Conservation (phyloP, 1,140 invertebrate species). For the Pseudachorutes palmiensis region DNA sequence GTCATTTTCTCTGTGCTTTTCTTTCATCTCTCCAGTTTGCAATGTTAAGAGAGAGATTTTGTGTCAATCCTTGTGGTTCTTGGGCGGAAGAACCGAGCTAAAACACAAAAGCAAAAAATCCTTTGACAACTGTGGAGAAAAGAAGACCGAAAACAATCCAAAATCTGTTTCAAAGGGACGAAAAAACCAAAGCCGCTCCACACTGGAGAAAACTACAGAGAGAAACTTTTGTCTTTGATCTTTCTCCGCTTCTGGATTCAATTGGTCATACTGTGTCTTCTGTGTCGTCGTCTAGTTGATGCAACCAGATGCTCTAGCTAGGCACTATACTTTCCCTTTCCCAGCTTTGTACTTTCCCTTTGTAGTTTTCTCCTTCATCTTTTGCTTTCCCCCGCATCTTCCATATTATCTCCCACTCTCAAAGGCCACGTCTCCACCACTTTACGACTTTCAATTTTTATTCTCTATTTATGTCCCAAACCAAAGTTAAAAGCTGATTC, state of each 20-base stretch:
- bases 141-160: constrained; percentile 7
- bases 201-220: constrained; percentile 9
- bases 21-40: no score
- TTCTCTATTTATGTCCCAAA: no score
- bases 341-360: constrained; percentile 1
- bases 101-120: not conserved
- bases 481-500: no score
- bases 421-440: not conserved
- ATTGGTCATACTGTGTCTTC: constrained; percentile 37
- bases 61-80: no score
- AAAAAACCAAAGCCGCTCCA: constrained; percentile 24
- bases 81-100: not conserved
- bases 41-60: no score
- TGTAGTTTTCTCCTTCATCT: not conserved
- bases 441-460: not conserved
- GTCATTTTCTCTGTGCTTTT: no score
- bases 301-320: not conserved
- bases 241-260: constrained; percentile 36
- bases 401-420: not conserved
- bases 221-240: constrained; percentile 32
- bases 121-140: not conserved
- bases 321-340: not conserved
- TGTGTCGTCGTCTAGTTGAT: not conserved
- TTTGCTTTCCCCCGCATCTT: not conserved
- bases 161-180: not conserved